A percentile compares a stretch with the other conserved stretches of the same genome.
Evolutionary conservation across 2,888 invertebrate species (phyloP).

Genomic region (Synergus gifuensis): DNA sequence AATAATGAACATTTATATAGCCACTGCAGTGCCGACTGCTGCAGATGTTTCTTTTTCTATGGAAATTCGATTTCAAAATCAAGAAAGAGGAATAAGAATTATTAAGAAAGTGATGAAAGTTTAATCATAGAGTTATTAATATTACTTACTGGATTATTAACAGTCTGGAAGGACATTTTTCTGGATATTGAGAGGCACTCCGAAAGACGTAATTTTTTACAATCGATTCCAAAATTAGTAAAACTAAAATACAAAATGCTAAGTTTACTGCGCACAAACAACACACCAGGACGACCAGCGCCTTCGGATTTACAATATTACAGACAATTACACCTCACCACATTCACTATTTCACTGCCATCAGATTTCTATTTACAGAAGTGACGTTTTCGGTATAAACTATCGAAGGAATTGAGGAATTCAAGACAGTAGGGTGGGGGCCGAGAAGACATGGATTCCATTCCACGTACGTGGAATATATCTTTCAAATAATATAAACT

Average conservation of each 20-base stretch:
- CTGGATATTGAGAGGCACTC: neutral
- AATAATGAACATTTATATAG: constrained; percentile 1
- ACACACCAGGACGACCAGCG: constrained; percentile 48
- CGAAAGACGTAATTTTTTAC: neutral
- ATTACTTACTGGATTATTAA: constrained; percentile 75
- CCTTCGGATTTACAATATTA: constrained; percentile 32
- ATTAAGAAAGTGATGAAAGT: neutral
- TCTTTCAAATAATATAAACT: constrained; percentile 37
- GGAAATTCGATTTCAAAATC: neutral
- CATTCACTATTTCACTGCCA: constrained; percentile 43
- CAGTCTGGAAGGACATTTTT: constrained; percentile 69
- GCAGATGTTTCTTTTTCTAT: neutral
- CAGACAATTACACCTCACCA: constrained; percentile 20
- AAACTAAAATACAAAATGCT: neutral
- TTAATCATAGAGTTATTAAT: constrained; percentile 20
- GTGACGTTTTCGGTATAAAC: constrained; percentile 63
- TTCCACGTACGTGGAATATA: neutral
- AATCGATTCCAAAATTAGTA: neutral
- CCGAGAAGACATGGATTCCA: neutral
- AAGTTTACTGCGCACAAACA: constrained; percentile 47
- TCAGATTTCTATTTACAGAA: constrained; percentile 70
- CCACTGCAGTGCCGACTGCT: neutral
- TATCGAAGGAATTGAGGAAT: neutral
- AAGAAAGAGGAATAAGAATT: neutral
- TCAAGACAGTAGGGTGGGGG: neutral